These are phyloP conservation scores for Micromussa lordhowensis DNA, from an alignment of 92 coral and sea anemone genomes.

Conservation along the genomic window DNA sequence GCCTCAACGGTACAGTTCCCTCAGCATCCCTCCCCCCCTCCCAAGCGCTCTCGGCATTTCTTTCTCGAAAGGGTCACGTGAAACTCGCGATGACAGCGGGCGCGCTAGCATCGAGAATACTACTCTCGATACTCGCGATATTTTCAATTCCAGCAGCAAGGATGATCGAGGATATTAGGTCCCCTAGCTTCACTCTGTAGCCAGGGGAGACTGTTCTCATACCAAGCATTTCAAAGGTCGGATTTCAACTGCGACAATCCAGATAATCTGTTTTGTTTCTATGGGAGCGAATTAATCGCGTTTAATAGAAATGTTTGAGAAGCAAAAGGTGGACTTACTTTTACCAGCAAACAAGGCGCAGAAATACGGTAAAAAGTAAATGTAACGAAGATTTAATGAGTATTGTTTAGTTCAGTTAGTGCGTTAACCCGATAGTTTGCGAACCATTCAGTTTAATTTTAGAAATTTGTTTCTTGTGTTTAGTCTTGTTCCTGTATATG, in stretches of 20 bases:
- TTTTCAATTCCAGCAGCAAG: neutral
- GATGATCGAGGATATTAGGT: neutral
- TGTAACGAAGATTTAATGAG: neutral
- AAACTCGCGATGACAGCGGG: neutral
- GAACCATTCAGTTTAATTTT: neutral
- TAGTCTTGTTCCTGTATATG: neutral
- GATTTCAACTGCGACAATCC: neutral
- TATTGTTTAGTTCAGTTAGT: neutral
- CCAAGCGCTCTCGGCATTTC: neutral
- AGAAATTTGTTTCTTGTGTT: neutral
- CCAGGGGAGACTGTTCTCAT: neutral
- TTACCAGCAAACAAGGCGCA: neutral
- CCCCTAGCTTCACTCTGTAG: neutral
- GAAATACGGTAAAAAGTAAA: neutral
- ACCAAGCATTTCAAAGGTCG: neutral
- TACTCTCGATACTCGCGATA: no score
- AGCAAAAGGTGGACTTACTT: neutral
- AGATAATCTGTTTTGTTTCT: conserved; percentile 3
- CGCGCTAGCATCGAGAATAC: neutral
- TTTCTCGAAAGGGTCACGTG: neutral
- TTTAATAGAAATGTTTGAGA: neutral
- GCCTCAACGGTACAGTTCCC: no score
- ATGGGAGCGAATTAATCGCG: neutral
- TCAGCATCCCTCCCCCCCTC: no score
- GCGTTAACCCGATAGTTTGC: neutral